Evolutionary conservation across 2,797 vertebrate genomes (phyloP).

Genomic region (Melanotaenia parkinsoni): DNA sequence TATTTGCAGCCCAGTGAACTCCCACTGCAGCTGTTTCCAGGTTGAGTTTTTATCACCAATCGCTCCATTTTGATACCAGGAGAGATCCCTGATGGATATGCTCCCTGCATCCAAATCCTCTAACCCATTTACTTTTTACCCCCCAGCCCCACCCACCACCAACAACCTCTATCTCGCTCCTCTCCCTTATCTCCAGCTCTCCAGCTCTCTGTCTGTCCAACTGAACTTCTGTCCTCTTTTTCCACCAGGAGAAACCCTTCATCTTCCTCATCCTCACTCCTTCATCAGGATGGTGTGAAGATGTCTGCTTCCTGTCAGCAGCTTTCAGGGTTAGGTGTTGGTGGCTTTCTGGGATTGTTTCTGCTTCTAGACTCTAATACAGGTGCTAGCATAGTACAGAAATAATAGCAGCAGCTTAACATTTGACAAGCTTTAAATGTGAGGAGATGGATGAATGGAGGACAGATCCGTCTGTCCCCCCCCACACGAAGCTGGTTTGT

Average conservation of each 20-base stretch:
- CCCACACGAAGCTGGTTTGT: too few relatives aligned
- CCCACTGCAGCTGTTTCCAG: constrained; percentile 72
- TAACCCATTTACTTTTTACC: constrained; percentile 54
- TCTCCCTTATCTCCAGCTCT: constrained; percentile 66
- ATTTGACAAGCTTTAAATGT: too few relatives aligned
- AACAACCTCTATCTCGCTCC: constrained; percentile 42
- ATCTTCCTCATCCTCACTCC: constrained; percentile 12
- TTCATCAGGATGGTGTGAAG: constrained; percentile 12
- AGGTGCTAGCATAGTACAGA: too few relatives aligned
- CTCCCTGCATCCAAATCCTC: constrained; percentile 70
- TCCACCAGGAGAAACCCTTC: constrained; percentile 10
- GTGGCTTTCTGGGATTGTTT: too few relatives aligned
- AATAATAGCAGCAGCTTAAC: too few relatives aligned
- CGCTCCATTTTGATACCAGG: constrained; percentile 69
- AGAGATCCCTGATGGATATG: constrained; percentile 72
- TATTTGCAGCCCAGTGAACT: constrained; percentile 68
- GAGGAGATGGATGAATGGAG: too few relatives aligned
- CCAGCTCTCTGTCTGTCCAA: constrained; percentile 68
- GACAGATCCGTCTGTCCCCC: too few relatives aligned
- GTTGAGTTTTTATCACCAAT: constrained; percentile 74
- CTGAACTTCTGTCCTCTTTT: constrained; percentile 67
- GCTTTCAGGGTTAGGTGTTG: not conserved
- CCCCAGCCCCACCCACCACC: not conserved
- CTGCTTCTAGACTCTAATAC: too few relatives aligned
- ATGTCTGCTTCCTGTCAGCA: not conserved